Percentiles rank a stretch among this genome's conserved stretches.
phyloP scores from a whole-genome alignment of 2,113 vertebrate species.

The Hydropotes inermis region DNA sequence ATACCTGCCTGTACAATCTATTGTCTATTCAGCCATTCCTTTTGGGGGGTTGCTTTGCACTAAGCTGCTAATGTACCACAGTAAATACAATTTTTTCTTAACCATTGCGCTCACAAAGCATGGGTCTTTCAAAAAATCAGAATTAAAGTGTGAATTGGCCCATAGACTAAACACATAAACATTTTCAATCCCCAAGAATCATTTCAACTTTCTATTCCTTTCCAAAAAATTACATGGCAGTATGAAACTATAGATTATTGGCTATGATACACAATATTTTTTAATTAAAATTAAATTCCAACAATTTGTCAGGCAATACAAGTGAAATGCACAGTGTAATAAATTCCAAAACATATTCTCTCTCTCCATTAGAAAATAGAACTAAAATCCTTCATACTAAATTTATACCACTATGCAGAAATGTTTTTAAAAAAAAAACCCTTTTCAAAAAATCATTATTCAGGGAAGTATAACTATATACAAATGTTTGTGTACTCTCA shows the following conservation, averaged over 20 bases:
- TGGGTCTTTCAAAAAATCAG: background rate
- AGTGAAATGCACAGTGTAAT: conserved; percentile 44
- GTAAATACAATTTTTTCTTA: conserved; percentile 22
- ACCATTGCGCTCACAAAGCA: background rate
- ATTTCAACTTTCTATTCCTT: conserved; percentile 47
- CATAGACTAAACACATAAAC: conserved; percentile 20
- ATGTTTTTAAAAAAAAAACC: background rate
- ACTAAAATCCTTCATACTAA: background rate
- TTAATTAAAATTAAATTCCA: conserved; percentile 68
- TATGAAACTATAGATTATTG: conserved; percentile 36
- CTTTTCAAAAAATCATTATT: background rate
- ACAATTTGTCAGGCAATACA: conserved; percentile 42
- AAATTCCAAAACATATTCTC: conserved; percentile 33
- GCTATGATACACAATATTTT: conserved; percentile 17
- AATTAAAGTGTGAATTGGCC: conserved; percentile 41
- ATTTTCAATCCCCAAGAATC: conserved; percentile 28
- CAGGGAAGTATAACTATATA: background rate
- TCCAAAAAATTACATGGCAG: conserved; percentile 23
- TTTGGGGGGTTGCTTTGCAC: background rate
- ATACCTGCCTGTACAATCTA: background rate
- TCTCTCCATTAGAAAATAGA: background rate
- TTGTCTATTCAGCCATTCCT: background rate
- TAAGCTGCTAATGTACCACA: background rate
- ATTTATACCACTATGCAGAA: conserved; percentile 10
- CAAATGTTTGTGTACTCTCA: conserved; percentile 5